Percentiles rank a stretch among this genome's conserved stretches.
phyloP scores from a whole-genome alignment of 2,113 vertebrate species.

The Chaenogobius annularis region DNA sequence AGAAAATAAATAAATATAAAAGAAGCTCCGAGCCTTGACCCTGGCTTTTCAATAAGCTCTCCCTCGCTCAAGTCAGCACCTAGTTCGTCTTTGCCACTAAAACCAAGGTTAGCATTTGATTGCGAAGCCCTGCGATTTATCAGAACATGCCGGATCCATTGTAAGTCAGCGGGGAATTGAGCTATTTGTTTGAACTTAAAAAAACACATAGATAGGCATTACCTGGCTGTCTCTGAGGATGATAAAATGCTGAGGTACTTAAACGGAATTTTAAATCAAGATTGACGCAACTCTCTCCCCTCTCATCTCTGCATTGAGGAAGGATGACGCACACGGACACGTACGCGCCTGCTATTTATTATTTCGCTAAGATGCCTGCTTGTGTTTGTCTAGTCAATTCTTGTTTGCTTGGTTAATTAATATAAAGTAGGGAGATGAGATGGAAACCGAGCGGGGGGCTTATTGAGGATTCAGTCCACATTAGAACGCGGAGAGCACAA shows the following conservation, averaged over 20 bases:
- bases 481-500: slow-evolving; percentile 12
- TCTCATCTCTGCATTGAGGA: slow-evolving; percentile 2
- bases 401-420: slow-evolving; percentile 42
- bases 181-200: slow-evolving; percentile 46
- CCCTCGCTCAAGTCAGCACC: slow-evolving; percentile 32
- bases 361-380: slow-evolving; percentile 15
- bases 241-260: neutral
- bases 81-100: slow-evolving; percentile 14
- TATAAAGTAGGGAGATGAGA: slow-evolving; percentile 19
- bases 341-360: slow-evolving; percentile 14
- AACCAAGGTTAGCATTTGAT: slow-evolving; percentile 47
- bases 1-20: slow-evolving; percentile 18
- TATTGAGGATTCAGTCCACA: slow-evolving; percentile 15
- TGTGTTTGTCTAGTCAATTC: slow-evolving; percentile 33
- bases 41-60: slow-evolving; percentile 20
- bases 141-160: slow-evolving; percentile 22
- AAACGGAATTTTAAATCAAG: slow-evolving; percentile 48
- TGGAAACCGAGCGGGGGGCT: slow-evolving; percentile 4
- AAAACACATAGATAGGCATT: slow-evolving; percentile 19
- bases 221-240: slow-evolving; percentile 11
- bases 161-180: slow-evolving; percentile 10
- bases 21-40: slow-evolving; percentile 46
- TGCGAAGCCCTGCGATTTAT: slow-evolving; percentile 36
- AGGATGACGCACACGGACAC: neutral
- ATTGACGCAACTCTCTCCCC: slow-evolving; percentile 28